Evolutionary conservation across 92 coral and sea anemone species (phyloP).

Genomic region (Epizoanthus fatuus): DNA sequence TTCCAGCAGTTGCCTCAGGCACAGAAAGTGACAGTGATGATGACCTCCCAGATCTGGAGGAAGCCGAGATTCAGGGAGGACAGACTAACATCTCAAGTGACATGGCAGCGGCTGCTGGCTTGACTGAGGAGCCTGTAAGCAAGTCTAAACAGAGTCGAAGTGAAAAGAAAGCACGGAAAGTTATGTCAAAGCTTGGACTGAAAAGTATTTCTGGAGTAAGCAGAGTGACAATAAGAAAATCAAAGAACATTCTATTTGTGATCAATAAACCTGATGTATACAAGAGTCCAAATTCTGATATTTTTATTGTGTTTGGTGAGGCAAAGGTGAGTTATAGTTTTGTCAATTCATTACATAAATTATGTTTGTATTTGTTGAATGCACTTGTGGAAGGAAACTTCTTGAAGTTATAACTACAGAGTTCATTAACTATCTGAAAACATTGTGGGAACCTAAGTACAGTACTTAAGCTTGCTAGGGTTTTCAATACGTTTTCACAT

Average conservation of each 20-base stretch:
- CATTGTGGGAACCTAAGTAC: no score
- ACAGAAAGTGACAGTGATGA: conserved; percentile 99
- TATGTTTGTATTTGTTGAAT: neutral
- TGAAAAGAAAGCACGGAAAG: conserved; percentile 97
- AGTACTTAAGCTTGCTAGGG: no score
- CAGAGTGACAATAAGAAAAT: conserved; percentile 95
- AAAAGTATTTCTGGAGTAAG: conserved; percentile 87
- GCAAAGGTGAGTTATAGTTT: conserved; percentile 86
- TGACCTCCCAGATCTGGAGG: conserved; percentile 95
- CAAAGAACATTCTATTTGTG: conserved; percentile 97
- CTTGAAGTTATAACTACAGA: no score
- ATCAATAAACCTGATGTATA: conserved; percentile 95
- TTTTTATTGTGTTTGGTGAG: conserved; percentile 95
- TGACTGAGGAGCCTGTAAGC: conserved; percentile 91
- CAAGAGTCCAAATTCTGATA: conserved; percentile 94
- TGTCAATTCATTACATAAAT: neutral
- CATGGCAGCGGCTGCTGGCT: conserved; percentile 97
- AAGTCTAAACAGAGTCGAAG: conserved; percentile 97
- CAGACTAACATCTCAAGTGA: conserved; percentile 78
- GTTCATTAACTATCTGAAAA: no score
- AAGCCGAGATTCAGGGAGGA: conserved; percentile 70
- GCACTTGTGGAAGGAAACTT: neutral
- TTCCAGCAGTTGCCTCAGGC: conserved; percentile 85
- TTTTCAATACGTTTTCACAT: no score
- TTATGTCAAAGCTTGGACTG: conserved; percentile 91